These are phyloP conservation scores for Coelinius sp. DNA, from an alignment of 2,888 invertebrate genomes.

Conservation along the genomic window DNA sequence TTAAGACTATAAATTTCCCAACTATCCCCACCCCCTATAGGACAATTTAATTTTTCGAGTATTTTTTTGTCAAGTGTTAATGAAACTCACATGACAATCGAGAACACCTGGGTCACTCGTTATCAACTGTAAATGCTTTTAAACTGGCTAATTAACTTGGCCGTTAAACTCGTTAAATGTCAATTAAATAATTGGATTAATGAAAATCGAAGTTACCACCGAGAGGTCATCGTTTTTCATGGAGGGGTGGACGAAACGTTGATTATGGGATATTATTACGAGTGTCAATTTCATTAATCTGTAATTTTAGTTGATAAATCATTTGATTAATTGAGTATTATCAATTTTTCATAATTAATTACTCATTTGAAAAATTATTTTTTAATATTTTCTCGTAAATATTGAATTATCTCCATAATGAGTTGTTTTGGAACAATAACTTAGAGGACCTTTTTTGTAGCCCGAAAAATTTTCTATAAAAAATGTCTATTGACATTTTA, in stretches of 20 bases:
- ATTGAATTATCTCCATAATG: too few species aligned
- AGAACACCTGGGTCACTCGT: not conserved
- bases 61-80: not conserved
- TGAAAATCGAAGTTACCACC: not conserved
- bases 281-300: not conserved
- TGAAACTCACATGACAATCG: not conserved
- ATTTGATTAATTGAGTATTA: not conserved
- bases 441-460: too few species aligned
- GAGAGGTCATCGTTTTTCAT: not conserved
- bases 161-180: constrained; percentile 9
- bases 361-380: not conserved
- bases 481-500: too few species aligned
- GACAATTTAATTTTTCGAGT: not conserved
- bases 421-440: too few species aligned
- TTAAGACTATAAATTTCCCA: not conserved
- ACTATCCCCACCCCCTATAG: not conserved
- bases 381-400: not conserved
- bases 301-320: not conserved
- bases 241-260: not conserved
- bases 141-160: constrained; percentile 11
- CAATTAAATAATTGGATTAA: not conserved
- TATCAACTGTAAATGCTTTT: not conserved
- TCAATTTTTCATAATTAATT: not conserved
- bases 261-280: not conserved
- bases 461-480: too few species aligned